Conservation (phyloP, 2,113 vertebrate genomes). For the Amblyopsis rosae region DNA sequence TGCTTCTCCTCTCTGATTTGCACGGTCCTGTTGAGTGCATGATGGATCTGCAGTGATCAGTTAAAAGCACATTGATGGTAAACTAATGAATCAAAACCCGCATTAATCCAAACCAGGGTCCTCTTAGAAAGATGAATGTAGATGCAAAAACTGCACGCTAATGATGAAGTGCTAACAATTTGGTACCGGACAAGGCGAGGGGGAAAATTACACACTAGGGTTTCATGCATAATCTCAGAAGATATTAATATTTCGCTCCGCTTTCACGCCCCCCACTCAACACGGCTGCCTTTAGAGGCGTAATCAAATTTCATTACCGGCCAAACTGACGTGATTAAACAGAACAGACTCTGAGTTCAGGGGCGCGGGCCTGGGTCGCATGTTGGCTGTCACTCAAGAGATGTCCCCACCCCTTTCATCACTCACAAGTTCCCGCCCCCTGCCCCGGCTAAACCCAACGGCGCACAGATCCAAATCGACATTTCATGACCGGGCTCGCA, state of each 20-base stretch:
- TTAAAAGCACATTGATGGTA: slow-evolving; percentile 97
- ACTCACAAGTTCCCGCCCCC: slow-evolving; percentile 44
- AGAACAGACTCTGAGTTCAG: slow-evolving; percentile 88
- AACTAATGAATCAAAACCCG: slow-evolving; percentile 97
- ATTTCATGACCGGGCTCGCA: slow-evolving; percentile 59
- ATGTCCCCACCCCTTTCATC: slow-evolving; percentile 59
- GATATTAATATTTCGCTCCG: slow-evolving; percentile 95
- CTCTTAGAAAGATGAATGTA: slow-evolving; percentile 96
- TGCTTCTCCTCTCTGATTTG: slow-evolving; percentile 47
- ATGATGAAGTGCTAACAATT: slow-evolving; percentile 99
- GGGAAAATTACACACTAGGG: slow-evolving; percentile 93
- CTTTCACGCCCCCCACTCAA: slow-evolving; percentile 26
- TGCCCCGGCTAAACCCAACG: slow-evolving; percentile 26
- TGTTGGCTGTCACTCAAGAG: slow-evolving; percentile 58
- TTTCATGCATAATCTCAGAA: slow-evolving; percentile 99
- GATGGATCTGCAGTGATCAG: slow-evolving; percentile 88
- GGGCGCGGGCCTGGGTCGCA: slow-evolving; percentile 56
- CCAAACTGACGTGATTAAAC: slow-evolving; percentile 98
- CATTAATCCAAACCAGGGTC: slow-evolving; percentile 90
- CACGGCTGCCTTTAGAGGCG: slow-evolving; percentile 88
- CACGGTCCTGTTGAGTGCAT: slow-evolving; percentile 48
- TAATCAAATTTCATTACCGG: slow-evolving; percentile 99
- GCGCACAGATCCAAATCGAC: slow-evolving; percentile 61
- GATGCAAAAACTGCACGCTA: slow-evolving; percentile 93
- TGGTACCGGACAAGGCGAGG: slow-evolving; percentile 92